Percentiles rank a stretch among this genome's conserved stretches.
These are phyloP conservation scores for Eucriotettix oculatus DNA, from an alignment of 2,888 invertebrate genomes.

Conservation along the genomic window DNA sequence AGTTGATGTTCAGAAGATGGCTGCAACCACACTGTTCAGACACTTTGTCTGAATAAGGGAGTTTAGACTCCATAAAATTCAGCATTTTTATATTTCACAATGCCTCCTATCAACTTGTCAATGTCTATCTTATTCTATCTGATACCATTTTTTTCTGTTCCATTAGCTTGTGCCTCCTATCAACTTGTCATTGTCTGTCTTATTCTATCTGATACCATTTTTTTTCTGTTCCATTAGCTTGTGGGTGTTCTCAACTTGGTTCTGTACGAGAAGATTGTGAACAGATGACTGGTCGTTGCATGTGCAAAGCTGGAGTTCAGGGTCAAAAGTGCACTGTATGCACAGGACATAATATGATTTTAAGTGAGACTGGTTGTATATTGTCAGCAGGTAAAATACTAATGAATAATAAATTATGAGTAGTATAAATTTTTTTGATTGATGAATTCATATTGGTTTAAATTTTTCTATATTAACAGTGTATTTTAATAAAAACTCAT, in stretches of 20 bases:
- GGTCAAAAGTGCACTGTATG: constrained; percentile 79
- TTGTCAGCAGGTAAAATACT: constrained; percentile 2
- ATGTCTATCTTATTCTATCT: too few species aligned
- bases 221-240: constrained; percentile 39
- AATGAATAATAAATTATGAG: too few species aligned
- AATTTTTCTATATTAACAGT: background rate
- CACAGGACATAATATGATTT: constrained; percentile 56
- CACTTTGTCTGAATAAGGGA: too few species aligned
- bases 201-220: too few species aligned
- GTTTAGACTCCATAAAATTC: too few species aligned
- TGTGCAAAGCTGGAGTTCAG: constrained; percentile 68
- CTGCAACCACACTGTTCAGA: too few species aligned
- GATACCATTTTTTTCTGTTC: background rate
- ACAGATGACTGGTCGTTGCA: constrained; percentile 82
- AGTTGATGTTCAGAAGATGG: too few species aligned
- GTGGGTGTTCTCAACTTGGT: constrained; percentile 75
- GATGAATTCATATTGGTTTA: background rate
- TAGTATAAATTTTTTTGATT: background rate
- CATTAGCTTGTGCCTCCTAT: constrained; percentile 73
- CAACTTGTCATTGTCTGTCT: too few species aligned
- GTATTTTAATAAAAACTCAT: constrained; percentile 3
- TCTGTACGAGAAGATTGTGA: constrained; percentile 82
- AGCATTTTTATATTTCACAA: too few species aligned
- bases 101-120: too few species aligned
- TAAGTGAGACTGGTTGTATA: constrained; percentile 60